These are phyloP conservation scores for Sitobion miscanthi DNA, from an alignment of 1,140 invertebrate species.

Conservation along the genomic window DNA sequence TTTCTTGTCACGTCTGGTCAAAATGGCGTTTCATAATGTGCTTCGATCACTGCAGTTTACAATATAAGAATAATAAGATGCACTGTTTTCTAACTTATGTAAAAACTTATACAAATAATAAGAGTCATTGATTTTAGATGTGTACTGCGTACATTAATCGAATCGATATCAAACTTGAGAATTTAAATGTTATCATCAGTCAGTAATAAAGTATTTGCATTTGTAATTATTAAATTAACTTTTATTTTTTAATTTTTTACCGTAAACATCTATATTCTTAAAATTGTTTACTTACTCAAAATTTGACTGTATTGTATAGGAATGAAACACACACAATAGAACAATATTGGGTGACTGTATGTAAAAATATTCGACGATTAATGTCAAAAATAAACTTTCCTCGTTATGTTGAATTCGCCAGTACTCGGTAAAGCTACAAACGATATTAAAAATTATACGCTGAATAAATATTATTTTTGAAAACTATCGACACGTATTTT, in stretches of 20 bases:
- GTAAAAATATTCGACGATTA: background rate
- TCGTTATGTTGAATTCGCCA: background rate
- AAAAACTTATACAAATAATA: no score
- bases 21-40: no score
- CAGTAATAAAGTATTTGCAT: no score
- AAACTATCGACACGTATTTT: background rate
- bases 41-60: no score
- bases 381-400: background rate
- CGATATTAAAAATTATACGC: background rate
- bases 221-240: background rate
- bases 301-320: background rate
- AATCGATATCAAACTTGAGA: no score
- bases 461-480: background rate
- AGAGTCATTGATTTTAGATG: no score
- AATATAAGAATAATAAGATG: no score
- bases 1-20: background rate
- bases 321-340: background rate
- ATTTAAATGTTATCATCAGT: no score
- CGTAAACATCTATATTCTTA: background rate
- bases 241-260: background rate
- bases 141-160: no score
- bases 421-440: background rate
- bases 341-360: background rate
- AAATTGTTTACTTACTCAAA: background rate
- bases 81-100: no score